Evolutionary conservation across 92 coral and sea anemone genomes (phyloP).

Genomic region (Nematostella vectensis): DNA sequence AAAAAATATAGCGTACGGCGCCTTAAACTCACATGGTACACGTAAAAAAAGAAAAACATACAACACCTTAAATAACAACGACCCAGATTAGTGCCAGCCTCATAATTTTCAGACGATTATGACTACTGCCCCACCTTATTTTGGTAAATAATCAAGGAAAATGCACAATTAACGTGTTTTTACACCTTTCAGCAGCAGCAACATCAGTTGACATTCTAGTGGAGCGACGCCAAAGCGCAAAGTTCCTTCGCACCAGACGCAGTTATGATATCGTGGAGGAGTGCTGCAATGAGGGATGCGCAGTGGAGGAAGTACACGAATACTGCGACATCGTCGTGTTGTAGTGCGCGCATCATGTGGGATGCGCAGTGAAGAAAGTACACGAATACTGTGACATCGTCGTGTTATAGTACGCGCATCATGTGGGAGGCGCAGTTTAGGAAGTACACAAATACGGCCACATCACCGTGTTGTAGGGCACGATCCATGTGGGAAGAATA

Average conservation of each 20-base stretch:
- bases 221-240: constrained; percentile 6
- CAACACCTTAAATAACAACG: no score
- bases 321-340: constrained; percentile 56
- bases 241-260: constrained; percentile 30
- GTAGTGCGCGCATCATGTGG: constrained; percentile 51
- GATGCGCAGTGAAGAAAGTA: constrained; percentile 52
- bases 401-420: constrained; percentile 56
- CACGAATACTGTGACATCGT: constrained; percentile 51
- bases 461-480: constrained; percentile 53
- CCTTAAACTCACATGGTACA: no score
- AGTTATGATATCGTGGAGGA: constrained; percentile 50
- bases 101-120: no score
- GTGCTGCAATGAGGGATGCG: constrained; percentile 53
- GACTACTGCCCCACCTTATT: no score
- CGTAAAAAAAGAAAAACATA: no score
- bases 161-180: no score
- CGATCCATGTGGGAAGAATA: constrained; percentile 47
- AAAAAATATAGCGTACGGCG: no score
- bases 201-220: constrained; percentile 4
- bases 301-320: constrained; percentile 54
- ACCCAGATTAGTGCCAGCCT: no score
- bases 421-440: constrained; percentile 48
- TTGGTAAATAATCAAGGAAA: no score
- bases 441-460: constrained; percentile 53
- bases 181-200: constrained; percentile 8